Conservation (phyloP, 1,140 invertebrate species). For the Cryptotermes secundus region DNA sequence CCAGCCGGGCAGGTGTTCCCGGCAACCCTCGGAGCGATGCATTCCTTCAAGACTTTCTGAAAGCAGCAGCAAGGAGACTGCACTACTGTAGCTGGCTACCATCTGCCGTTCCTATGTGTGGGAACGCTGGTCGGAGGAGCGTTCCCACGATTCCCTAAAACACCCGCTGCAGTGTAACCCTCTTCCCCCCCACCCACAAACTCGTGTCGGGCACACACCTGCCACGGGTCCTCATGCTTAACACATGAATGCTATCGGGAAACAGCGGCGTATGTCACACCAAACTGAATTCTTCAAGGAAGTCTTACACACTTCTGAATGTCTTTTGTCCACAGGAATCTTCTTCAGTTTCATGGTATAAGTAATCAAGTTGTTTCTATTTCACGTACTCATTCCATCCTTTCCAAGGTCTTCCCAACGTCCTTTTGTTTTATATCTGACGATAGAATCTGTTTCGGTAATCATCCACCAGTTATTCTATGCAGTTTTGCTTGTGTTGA, state of each 20-base stretch:
- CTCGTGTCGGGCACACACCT: constrained; percentile 33
- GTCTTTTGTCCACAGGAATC: too few species aligned
- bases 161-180: not conserved
- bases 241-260: not conserved
- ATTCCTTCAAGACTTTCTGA: constrained; percentile 14
- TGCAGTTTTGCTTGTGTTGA: too few species aligned
- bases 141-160: constrained; percentile 29
- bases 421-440: too few species aligned
- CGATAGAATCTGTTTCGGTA: too few species aligned
- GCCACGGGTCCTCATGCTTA: constrained; percentile 25
- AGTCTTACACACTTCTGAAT: too few species aligned
- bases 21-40: not conserved
- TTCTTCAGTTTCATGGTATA: too few species aligned
- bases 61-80: constrained; percentile 14
- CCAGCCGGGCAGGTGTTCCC: not conserved
- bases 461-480: too few species aligned
- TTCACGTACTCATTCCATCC: too few species aligned
- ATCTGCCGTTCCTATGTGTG: constrained; percentile 32
- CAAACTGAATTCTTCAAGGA: too few species aligned
- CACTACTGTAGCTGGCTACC: constrained; percentile 11
- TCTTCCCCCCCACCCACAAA: not conserved
- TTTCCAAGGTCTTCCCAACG: too few species aligned
- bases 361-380: too few species aligned
- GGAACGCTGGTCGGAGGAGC: constrained; percentile 18
- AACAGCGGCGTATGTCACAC: not conserved